These are phyloP conservation scores for Glossosoma conforme DNA, from an alignment of 1,140 invertebrate species.

Conservation along the genomic window DNA sequence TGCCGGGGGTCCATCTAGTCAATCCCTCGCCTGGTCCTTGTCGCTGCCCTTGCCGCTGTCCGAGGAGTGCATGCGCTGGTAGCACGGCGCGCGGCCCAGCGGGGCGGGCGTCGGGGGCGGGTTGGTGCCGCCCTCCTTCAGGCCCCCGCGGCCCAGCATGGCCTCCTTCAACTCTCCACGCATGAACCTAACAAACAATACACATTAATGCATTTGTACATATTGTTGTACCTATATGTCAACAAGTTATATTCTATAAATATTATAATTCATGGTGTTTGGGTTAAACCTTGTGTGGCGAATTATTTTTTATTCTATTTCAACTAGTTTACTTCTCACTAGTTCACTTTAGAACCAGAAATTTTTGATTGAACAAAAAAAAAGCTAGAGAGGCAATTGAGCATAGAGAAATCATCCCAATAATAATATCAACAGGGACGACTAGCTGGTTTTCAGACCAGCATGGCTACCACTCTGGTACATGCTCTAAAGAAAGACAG, in stretches of 20 bases:
- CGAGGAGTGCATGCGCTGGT: slow-evolving; percentile 81
- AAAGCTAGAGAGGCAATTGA: too few relatives aligned
- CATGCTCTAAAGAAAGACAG: too few relatives aligned
- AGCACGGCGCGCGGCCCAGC: slow-evolving; percentile 59
- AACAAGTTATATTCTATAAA: background rate
- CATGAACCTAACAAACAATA: slow-evolving; percentile 62
- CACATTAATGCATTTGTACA: slow-evolving; percentile 7
- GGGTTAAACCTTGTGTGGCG: too few relatives aligned
- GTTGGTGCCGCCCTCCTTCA: slow-evolving; percentile 48
- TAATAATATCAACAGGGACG: too few relatives aligned
- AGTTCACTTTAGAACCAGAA: too few relatives aligned
- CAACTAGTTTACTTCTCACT: too few relatives aligned
- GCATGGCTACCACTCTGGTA: too few relatives aligned
- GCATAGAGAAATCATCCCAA: too few relatives aligned
- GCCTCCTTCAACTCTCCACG: slow-evolving; percentile 64
- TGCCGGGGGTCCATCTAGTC: slow-evolving; percentile 65
- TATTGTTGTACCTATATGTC: background rate
- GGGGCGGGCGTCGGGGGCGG: slow-evolving; percentile 64
- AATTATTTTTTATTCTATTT: too few relatives aligned
- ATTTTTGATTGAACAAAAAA: too few relatives aligned
- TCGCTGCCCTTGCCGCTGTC: slow-evolving; percentile 69
- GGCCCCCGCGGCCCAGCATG: slow-evolving; percentile 39
- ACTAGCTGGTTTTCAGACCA: too few relatives aligned
- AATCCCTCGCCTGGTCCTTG: slow-evolving; percentile 59
- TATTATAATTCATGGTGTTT: too few relatives aligned